Base-by-base conservation (phyloP, 2,888 invertebrate genomes). In the Spisula solida region DNA sequence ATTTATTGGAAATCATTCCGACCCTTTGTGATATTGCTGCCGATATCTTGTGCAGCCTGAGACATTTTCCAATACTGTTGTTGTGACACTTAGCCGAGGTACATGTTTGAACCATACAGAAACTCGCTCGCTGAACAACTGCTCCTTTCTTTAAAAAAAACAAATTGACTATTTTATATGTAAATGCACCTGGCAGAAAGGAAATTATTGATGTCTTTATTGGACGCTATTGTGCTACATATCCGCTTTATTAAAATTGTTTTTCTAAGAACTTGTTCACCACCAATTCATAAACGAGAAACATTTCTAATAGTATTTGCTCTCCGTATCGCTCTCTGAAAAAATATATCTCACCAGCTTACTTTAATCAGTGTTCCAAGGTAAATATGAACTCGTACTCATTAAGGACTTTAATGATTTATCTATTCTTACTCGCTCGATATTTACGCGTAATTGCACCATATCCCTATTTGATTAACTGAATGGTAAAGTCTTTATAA, bases 1-100 rank as follows among this genome's bases (percentile, higher is more conserved):
- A 83, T 70, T 83, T 83, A 83, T 83, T 83, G 83, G 83, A 83
- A 83, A 83, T 83, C 83, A 66, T 83, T 83, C 18, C 70, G 41
- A 47, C 14, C 75, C 83, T 47, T 83, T 70, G 47, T 70, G 66
- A 66, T 47, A 48, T 70, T 83, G 29, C 83, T 70, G 41, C 70
- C 70, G 83, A 83, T 41, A 31, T 82, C 60, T 82, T 41, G 41
- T 41, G 41, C 2, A 41, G 41, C 41, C 41, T 41, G 41, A 41
- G 41, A 41, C 41, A 41, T 41, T 41, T 41, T 41, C 41, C 41
- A 41, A 41, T 41, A 41, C 41, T 41, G 41, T 41, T 41, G 41
- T n/a, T 41, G 41, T 5, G 4, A 41, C 8, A n/a, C n/a, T 41
- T 5, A 41, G 41, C 41, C 41, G 8, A 41, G 41, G 41, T 41